Evolutionary conservation across 1,140 invertebrate species (phyloP), one percentile per base, ranked within the genome.

Genomic region (Lasioglossum baleicum): DNA sequence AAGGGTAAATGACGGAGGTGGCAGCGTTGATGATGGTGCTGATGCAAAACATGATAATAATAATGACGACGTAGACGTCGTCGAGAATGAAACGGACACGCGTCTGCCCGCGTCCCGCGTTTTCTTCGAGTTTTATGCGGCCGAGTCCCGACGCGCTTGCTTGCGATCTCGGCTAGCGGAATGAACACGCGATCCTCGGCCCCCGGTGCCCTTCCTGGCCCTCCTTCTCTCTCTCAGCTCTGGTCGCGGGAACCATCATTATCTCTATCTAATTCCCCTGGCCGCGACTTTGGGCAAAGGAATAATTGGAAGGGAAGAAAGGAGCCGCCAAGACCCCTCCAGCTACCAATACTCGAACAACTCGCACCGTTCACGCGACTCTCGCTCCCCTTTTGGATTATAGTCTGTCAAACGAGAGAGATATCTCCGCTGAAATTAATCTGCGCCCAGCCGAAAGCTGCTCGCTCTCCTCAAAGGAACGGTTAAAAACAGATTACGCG

Each of bases 1-100:
- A 68, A 86, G 84, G 81, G 84, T 82, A 86, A 60, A 87, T 86
- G 82, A 86, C 84, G 86, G 80, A 84, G 84, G 80, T 86, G 82
- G 84, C 79, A 83, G 83, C 82, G 84, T 80, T 87, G 86, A 87
- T 87, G 84, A 87, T 84, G 79, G 84, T 86, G 75, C 79, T 84
- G 82, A 87, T 87, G 86, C 75, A 75, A 86, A 86, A 83, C 75
- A 81, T 72, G 84, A 86, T 87, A 84, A 87, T 86, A 86, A 84
- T 87, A 86, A 86, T 82, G 84, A 86, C 75, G 82, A 87, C 79
- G 74, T 84, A 72, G 74, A 85, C 83, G 73, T 85, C 80, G 83
- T 61, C 63, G 70, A 26, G 83, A 85, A 85, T 85, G 78, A 85
- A 85, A 79, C 83, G 74, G 80, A 84, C 78, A 85, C 82, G 83